phyloP scores from a whole-genome alignment of 2,113 vertebrate genomes.

The Eublepharis macularius region DNA sequence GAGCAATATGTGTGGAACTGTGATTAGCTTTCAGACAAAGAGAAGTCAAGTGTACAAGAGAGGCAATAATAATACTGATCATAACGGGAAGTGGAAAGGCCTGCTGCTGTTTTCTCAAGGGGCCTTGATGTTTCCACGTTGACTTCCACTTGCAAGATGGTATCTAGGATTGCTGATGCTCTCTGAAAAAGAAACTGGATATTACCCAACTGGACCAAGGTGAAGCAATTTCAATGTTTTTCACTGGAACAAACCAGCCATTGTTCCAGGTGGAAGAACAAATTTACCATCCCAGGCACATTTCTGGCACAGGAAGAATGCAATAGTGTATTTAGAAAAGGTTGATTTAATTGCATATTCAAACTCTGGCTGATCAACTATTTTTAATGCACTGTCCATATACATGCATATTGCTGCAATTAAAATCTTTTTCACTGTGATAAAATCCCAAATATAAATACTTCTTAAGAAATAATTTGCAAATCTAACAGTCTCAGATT shows the following conservation, averaged over 20 bases:
- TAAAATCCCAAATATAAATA: too few species aligned
- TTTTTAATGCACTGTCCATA: too few species aligned
- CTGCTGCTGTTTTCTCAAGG: neutral
- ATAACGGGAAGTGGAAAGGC: neutral
- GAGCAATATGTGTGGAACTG: slow-evolving; percentile 5
- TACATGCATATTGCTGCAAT: too few species aligned
- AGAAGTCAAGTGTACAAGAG: slow-evolving; percentile 5
- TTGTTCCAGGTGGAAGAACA: neutral
- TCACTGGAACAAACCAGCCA: neutral
- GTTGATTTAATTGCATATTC: too few species aligned
- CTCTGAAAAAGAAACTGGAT: neutral
- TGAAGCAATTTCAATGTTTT: neutral
- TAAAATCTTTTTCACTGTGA: too few species aligned
- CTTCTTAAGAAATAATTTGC: too few species aligned
- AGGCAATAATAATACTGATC: neutral
- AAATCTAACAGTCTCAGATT: too few species aligned
- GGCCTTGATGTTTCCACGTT: neutral
- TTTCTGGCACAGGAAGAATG: neutral
- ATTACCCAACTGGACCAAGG: neutral
- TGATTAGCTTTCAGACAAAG: slow-evolving; percentile 31
- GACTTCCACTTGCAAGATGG: neutral
- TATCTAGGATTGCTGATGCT: neutral
- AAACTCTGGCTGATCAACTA: too few species aligned
- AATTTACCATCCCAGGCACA: neutral
- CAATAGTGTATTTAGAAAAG: neutral